Conservation (phyloP, 2,888 invertebrate genomes). For the Pseudococcus viburni region DNA sequence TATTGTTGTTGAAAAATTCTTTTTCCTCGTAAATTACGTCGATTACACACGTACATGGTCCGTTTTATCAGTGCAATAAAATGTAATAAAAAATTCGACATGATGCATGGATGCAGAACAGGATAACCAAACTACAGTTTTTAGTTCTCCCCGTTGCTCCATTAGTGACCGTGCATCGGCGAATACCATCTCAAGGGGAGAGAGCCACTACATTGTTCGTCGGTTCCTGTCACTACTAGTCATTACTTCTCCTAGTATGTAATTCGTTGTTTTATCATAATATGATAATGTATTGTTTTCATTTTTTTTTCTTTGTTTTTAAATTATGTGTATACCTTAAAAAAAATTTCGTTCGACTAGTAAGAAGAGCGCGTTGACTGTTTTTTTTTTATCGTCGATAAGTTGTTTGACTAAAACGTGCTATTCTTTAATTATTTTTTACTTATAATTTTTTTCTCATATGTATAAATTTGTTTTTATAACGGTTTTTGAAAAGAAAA, state of each 20-base stretch:
- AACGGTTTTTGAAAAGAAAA: constrained; percentile 29
- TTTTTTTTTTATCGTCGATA: constrained; percentile 57
- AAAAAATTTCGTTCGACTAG: constrained; percentile 49
- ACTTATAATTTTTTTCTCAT: constrained; percentile 44
- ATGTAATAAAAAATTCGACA: background rate
- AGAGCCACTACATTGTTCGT: constrained; percentile 65
- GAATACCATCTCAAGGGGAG: constrained; percentile 66
- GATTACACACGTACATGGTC: constrained; percentile 55
- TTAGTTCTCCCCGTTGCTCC: constrained; percentile 67
- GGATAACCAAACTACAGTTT: constrained; percentile 54
- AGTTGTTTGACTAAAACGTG: constrained; percentile 52
- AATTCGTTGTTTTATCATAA: constrained; percentile 64
- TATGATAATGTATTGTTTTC: constrained; percentile 56
- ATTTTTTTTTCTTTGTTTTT: constrained; percentile 47
- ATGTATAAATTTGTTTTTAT: constrained; percentile 47
- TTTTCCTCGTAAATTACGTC: background rate
- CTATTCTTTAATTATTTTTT: constrained; percentile 56
- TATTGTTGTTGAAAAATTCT: constrained; percentile 6
- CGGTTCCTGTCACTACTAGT: constrained; percentile 67
- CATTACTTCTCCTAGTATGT: constrained; percentile 67
- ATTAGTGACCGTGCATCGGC: constrained; percentile 62
- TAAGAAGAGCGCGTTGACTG: constrained; percentile 58
- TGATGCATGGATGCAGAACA: constrained; percentile 30
- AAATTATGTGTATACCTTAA: constrained; percentile 47
- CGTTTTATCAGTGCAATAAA: background rate